These are phyloP conservation scores for Aplysina aerophoba DNA, from an alignment of 37 sponge, comb jelly and placozoan genomes.

Conservation along the genomic window DNA sequence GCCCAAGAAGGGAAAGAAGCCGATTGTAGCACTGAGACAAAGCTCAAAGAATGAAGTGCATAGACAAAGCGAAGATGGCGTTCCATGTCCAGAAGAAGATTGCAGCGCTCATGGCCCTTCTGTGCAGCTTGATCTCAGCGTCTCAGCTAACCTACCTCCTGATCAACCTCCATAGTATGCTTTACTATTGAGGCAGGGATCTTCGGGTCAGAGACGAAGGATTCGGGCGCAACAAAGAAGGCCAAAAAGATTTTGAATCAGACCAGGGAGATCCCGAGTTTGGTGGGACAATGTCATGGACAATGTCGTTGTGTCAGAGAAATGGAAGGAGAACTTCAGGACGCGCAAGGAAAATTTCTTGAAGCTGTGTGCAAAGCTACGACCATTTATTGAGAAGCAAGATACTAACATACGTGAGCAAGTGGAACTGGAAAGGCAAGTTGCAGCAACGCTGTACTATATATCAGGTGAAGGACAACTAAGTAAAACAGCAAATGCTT, in stretches of 20 bases:
- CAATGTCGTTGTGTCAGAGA: slow-evolving; percentile 1
- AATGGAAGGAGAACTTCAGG: slow-evolving; percentile 48
- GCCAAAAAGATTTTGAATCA: slow-evolving; percentile 18
- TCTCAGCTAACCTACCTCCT: slow-evolving; percentile 20
- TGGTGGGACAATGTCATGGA: slow-evolving; percentile 42
- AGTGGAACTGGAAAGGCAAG: slow-evolving; percentile 1
- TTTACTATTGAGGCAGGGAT: background rate
- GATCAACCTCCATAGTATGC: background rate
- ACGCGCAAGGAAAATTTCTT: slow-evolving; percentile 39
- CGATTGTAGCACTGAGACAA: background rate
- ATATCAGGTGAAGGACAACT: slow-evolving; percentile 31
- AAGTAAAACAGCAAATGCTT: slow-evolving; percentile 44
- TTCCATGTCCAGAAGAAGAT: slow-evolving; percentile 2
- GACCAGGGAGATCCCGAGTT: slow-evolving; percentile 17
- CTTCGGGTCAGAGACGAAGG: background rate
- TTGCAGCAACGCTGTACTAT: slow-evolving; percentile 1
- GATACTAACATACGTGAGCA: background rate
- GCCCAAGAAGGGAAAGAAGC: background rate
- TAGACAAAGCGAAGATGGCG: slow-evolving; percentile 12
- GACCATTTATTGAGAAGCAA: slow-evolving; percentile 12
- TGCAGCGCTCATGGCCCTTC: slow-evolving; percentile 3
- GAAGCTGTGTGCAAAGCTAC: slow-evolving; percentile 26
- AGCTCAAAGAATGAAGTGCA: no score
- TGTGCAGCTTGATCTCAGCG: background rate
- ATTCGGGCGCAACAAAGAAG: background rate